phyloP scores from a whole-genome alignment of 2,888 invertebrate species.

The Steinernema carpocapsae region DNA sequence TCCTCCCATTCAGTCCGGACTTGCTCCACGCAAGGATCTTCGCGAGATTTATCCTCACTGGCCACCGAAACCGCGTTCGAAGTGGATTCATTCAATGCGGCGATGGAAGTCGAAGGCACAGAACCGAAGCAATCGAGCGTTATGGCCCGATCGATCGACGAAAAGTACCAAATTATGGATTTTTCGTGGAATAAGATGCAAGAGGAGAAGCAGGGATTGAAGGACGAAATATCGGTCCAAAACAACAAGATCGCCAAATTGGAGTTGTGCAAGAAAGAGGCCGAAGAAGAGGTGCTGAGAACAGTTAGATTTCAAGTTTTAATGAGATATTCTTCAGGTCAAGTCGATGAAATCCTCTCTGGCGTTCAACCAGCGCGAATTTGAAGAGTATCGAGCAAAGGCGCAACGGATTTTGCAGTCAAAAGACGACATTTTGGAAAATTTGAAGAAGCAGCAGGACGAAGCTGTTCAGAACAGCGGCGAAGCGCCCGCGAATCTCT shows the following conservation, averaged over 20 bases:
- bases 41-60: neutral
- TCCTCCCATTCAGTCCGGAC: conserved; percentile 4
- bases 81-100: neutral
- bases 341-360: conserved; percentile 70
- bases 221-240: conserved; percentile 9
- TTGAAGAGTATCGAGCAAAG: conserved; percentile 80
- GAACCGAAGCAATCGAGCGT: neutral
- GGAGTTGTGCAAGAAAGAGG: conserved; percentile 53
- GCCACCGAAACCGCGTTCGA: neutral
- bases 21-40: neutral
- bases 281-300: conserved; percentile 69
- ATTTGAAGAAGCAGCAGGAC: conserved; percentile 70
- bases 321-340: conserved; percentile 64
- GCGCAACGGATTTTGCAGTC: conserved; percentile 79
- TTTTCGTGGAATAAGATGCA: conserved; percentile 23
- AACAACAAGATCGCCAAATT: neutral
- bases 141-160: conserved; percentile 13
- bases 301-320: conserved; percentile 50
- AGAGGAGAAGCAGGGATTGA: conserved; percentile 11
- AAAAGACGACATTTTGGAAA: conserved; percentile 79
- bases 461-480: neutral
- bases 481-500: neutral
- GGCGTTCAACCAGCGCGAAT: conserved; percentile 73
- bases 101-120: conserved; percentile 5
- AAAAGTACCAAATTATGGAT: conserved; percentile 23